Conservation (phyloP, 2,113 vertebrate species). For the Lutjanus erythropterus region DNA sequence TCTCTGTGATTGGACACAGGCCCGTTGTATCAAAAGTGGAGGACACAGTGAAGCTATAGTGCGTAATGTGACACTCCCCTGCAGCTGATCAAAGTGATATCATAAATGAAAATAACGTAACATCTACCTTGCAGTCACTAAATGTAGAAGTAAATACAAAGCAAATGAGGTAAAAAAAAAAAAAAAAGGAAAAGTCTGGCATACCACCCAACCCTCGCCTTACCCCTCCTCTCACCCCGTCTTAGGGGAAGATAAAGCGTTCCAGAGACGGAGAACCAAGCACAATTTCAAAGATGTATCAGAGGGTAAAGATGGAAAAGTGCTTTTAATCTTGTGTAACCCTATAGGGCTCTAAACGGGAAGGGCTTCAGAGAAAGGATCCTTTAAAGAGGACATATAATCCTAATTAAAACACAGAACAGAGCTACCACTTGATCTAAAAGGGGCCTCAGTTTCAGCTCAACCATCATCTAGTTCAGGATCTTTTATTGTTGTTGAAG, state of each 20-base stretch:
- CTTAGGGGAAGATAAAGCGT: slow-evolving; percentile 76
- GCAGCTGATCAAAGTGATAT: slow-evolving; percentile 77
- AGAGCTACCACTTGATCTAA: slow-evolving; percentile 76
- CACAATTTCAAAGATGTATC: slow-evolving; percentile 82
- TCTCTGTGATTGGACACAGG: slow-evolving; percentile 83
- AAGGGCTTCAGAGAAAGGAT: slow-evolving; percentile 71
- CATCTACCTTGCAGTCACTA: slow-evolving; percentile 56
- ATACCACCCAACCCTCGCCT: slow-evolving; percentile 47
- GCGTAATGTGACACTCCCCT: slow-evolving; percentile 59
- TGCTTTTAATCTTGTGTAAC: slow-evolving; percentile 84
- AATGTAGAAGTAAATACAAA: slow-evolving; percentile 58
- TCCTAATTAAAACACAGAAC: slow-evolving; percentile 82
- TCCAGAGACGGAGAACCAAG: slow-evolving; percentile 78
- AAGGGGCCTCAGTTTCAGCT: slow-evolving; percentile 48
- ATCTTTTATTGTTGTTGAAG: slow-evolving; percentile 70
- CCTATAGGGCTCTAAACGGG: slow-evolving; percentile 80
- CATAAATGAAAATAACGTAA: slow-evolving; percentile 55
- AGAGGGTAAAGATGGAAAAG: slow-evolving; percentile 80
- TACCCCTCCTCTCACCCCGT: slow-evolving; percentile 63
- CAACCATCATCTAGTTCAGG: slow-evolving; percentile 49
- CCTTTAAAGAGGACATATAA: slow-evolving; percentile 82
- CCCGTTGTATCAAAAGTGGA: slow-evolving; percentile 74
- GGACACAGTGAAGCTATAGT: slow-evolving; percentile 59
- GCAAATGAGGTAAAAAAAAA: slow-evolving; percentile 54
- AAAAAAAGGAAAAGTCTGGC: slow-evolving; percentile 44